Conservation (phyloP, 2,888 invertebrate species). For the Holacanthella duospinosa region DNA sequence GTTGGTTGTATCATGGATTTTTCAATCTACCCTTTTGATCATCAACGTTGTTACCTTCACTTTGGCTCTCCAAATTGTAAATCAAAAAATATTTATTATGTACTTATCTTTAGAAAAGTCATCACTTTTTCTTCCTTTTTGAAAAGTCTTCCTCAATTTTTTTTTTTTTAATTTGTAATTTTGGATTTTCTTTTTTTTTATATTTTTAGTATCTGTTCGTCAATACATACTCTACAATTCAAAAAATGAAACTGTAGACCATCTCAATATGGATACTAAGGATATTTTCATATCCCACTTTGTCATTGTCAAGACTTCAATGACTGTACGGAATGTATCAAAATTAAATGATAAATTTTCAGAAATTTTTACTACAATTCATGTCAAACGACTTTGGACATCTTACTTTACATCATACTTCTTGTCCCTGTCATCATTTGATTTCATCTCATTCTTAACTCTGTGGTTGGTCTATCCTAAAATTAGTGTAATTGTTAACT, state of each 20-base stretch:
- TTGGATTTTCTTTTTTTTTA: too few relatives aligned
- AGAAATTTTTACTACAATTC: neutral
- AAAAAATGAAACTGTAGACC: too few relatives aligned
- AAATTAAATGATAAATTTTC: constrained; percentile 1
- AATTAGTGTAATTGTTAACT: constrained; percentile 6
- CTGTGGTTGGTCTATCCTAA: constrained; percentile 9
- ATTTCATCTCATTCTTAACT: neutral
- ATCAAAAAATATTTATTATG: too few relatives aligned
- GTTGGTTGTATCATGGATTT: constrained; percentile 8
- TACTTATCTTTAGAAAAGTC: too few relatives aligned
- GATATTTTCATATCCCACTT: neutral
- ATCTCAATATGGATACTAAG: too few relatives aligned
- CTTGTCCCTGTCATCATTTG: constrained; percentile 1
- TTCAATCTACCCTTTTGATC: constrained; percentile 9
- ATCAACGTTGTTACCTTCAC: constrained; percentile 4
- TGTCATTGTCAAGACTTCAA: neutral
- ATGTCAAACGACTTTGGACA: constrained; percentile 5
- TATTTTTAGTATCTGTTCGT: too few relatives aligned
- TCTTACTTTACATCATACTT: neutral
- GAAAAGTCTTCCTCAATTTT: too few relatives aligned
- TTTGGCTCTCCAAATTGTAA: neutral
- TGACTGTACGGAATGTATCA: neutral
- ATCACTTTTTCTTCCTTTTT: too few relatives aligned
- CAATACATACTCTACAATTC: too few relatives aligned
- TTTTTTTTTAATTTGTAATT: too few relatives aligned